A percentile compares a stretch with the other conserved stretches of the same genome.
These are phyloP conservation scores for Tor tambroides DNA, from an alignment of 2,113 vertebrate genomes.

Conservation along the genomic window DNA sequence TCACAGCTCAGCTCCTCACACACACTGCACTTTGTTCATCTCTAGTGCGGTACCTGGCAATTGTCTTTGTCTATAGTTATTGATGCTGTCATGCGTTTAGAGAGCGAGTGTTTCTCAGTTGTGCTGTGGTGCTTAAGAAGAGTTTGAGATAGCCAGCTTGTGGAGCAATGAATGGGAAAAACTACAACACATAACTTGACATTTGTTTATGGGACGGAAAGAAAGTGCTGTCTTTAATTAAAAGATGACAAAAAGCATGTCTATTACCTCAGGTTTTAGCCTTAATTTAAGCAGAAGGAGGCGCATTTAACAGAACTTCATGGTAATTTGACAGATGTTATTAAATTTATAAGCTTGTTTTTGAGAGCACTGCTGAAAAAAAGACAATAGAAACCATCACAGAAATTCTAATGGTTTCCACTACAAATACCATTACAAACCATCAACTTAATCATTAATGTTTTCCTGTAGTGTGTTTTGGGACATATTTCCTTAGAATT, in stretches of 20 bases:
- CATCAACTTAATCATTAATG: too few relatives aligned
- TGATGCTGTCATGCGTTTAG: background rate
- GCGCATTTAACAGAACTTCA: background rate
- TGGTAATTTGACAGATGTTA: background rate
- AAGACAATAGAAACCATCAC: too few relatives aligned
- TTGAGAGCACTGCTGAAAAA: too few relatives aligned
- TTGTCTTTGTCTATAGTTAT: constrained; percentile 36
- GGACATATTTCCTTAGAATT: too few relatives aligned
- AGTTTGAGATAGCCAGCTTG: background rate
- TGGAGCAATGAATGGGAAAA: background rate
- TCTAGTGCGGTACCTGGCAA: constrained; percentile 14
- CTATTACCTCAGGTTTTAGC: background rate
- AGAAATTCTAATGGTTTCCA: too few relatives aligned
- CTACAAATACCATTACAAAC: too few relatives aligned
- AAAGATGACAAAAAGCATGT: background rate
- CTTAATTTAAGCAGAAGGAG: background rate
- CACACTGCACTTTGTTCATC: constrained; percentile 37
- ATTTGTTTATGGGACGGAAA: background rate
- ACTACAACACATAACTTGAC: background rate
- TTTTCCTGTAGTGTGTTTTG: too few relatives aligned
- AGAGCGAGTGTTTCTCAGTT: background rate
- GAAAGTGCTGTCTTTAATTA: background rate
- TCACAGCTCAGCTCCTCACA: constrained; percentile 53
- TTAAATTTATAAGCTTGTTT: background rate
- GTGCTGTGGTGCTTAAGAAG: background rate